Evolutionary conservation across 1,140 invertebrate species (phyloP).

Genomic region (Nebria ingens): DNA sequence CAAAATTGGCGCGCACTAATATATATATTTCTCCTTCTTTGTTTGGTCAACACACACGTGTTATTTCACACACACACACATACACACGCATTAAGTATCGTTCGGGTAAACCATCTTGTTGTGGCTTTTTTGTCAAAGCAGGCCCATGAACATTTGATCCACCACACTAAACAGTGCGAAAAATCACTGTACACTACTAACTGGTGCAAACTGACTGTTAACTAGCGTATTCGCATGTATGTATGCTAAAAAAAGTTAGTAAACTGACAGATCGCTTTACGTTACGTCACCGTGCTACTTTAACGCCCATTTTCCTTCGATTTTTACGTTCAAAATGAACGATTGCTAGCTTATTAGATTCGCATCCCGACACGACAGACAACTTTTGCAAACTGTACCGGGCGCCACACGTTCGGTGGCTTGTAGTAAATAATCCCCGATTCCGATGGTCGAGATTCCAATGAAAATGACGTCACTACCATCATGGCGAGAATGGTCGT

Average conservation of each 20-base stretch:
- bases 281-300: neutral
- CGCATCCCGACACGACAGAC: neutral
- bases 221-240: neutral
- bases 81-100: neutral
- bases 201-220: neutral
- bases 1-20: neutral
- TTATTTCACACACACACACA: neutral
- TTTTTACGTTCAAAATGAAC: neutral
- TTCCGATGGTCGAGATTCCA: neutral
- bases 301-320: neutral
- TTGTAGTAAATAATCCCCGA: constrained; percentile 6
- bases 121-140: neutral
- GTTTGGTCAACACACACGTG: neutral
- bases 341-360: neutral
- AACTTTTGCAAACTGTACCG: neutral
- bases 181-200: neutral
- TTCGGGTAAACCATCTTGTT: neutral
- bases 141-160: neutral
- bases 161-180: neutral
- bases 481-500: constrained; percentile 2
- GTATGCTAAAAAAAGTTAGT: neutral
- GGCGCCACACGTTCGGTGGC: neutral
- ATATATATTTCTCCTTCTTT: neutral
- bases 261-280: neutral
- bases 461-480: neutral